Evolutionary conservation across 1,140 invertebrate genomes (phyloP), one percentile per base, ranked within the genome.

Genomic region (Papilio aristodemus): DNA sequence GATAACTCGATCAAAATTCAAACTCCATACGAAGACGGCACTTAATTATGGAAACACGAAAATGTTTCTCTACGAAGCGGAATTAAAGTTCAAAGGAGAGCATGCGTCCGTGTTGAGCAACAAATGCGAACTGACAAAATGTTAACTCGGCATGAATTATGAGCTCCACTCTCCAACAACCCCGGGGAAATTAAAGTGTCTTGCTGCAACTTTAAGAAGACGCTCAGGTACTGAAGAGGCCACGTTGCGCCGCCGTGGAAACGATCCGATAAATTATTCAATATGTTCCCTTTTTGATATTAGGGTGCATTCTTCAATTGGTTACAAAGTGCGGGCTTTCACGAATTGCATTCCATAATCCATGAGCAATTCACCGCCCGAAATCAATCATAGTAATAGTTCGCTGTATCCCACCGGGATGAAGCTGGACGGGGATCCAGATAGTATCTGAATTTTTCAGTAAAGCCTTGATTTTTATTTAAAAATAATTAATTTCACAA

Each of bases 61-160:
- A 78, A 69, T 62, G 69, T 71, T 57, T 66, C 72, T 43, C 19
- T 36, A 72, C 72, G 64, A 76, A 22, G 41, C 67, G 62, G 70
- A 76, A 80, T 74, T 77, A 77, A 73, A 79, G 74, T 79, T 81
- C 72, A 77, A 73, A 77, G 68, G 70, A 64, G 46, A 76, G 71
- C 77, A 77, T 78, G 75, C 76, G 79, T 79, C 74, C 69, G 57
- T 71, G 57, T 77, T 76, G 60, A 62, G 69, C 77, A 86, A 83
- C 79, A 82, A 88, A 83, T 85, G 80, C 69, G 77, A 88, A 86
- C 88, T 89, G 88, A 89, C 88, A 90, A 89, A 89, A 90, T 83
- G 86, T 84, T 85, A 90, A 85, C 83, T 85, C 79, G 69, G 85
- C 81, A 89, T 90, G 86, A 90, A 90, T 90, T 90, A 90, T 90